Conservation (phyloP, 1,140 invertebrate genomes). For the Chrysoperla carnea region DNA sequence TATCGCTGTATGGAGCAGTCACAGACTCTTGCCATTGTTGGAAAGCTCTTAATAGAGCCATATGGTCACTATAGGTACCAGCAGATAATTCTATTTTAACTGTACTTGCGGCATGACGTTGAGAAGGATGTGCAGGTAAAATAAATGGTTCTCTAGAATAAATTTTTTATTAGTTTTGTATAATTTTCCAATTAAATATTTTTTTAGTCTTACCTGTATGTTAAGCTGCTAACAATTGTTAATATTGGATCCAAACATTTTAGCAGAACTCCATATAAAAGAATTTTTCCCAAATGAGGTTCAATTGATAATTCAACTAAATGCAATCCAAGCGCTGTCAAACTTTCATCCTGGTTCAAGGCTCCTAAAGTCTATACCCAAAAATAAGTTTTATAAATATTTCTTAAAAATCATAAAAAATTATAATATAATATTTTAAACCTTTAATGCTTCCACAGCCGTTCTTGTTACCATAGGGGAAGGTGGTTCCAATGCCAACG, state of each 20-base stretch:
- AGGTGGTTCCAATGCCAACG: conserved; percentile 71
- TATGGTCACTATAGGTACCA: conserved; percentile 78
- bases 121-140: conserved; percentile 46
- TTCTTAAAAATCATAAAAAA: neutral
- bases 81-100: conserved; percentile 53
- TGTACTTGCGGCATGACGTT: conserved; percentile 37
- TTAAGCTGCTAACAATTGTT: conserved; percentile 75
- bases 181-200: neutral
- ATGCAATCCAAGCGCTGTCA: conserved; percentile 62
- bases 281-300: conserved; percentile 78
- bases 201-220: conserved; percentile 44
- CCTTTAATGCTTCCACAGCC: conserved; percentile 57
- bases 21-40: conserved; percentile 47
- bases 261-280: conserved; percentile 77
- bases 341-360: conserved; percentile 48
- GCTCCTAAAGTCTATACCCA: conserved; percentile 41
- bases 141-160: conserved; percentile 57
- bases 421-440: neutral
- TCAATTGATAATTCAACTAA: conserved; percentile 81
- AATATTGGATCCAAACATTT: conserved; percentile 90
- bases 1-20: conserved; percentile 32
- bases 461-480: conserved; percentile 52
- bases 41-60: conserved; percentile 70
- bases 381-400: neutral
- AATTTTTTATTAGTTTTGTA: neutral